A percentile compares a stretch with the other conserved stretches of the same genome.
These are phyloP conservation scores for Epistrophella euchroma DNA, from an alignment of 2,888 invertebrate genomes.

Conservation along the genomic window DNA sequence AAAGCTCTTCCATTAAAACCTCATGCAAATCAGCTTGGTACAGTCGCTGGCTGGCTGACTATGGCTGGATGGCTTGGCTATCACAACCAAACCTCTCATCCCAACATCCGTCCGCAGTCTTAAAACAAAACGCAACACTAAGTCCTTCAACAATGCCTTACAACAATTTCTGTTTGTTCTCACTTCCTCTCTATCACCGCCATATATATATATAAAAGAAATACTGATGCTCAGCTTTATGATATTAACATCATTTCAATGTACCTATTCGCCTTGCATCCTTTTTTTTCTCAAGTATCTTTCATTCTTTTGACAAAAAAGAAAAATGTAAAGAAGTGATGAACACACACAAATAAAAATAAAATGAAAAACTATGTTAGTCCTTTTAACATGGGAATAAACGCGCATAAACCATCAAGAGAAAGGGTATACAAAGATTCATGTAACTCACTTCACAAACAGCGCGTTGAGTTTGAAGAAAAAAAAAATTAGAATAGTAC, in stretches of 20 bases:
- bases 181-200: constrained; percentile 39
- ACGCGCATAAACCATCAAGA: constrained; percentile 53
- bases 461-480: constrained; percentile 39
- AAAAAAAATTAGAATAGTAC: constrained; percentile 2
- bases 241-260: constrained; percentile 24
- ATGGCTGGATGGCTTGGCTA: constrained; percentile 13
- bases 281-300: constrained; percentile 47
- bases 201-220: background rate
- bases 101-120: background rate
- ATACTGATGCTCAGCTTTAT: constrained; percentile 26
- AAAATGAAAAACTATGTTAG: constrained; percentile 62
- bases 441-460: constrained; percentile 67
- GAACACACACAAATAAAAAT: constrained; percentile 20
- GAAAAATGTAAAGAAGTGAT: constrained; percentile 41
- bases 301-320: constrained; percentile 27
- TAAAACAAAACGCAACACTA: constrained; percentile 66
- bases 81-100: background rate
- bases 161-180: constrained; percentile 61
- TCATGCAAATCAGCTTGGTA: constrained; percentile 15
- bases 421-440: constrained; percentile 51
- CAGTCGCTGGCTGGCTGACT: background rate
- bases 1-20: constrained; percentile 55
- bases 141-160: constrained; percentile 58
- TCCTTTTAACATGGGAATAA: constrained; percentile 62
- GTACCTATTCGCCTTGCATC: constrained; percentile 40